Base-by-base conservation (phyloP, 2,113 vertebrate genomes). In the Empidonax alnorum region DNA sequence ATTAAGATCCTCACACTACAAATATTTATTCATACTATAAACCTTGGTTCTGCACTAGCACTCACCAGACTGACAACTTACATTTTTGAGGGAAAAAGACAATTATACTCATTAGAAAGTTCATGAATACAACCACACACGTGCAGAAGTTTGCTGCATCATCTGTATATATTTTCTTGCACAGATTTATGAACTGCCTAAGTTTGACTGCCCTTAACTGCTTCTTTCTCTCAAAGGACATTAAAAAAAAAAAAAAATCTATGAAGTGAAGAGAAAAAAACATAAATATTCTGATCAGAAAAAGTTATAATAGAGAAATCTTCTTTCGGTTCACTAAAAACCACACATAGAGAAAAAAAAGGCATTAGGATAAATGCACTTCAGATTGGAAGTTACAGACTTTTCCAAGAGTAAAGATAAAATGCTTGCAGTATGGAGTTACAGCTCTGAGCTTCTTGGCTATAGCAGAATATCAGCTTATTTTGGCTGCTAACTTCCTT, bases 401-500 rank as follows among this genome's bases (percentile, higher is more conserved):
- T 93, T 86, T 22, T 72, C 85, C 3, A 1, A 55, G 31, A 87
- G 18, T 31, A 55, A 81, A 89, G 89, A 91, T 59, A 74, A 86
- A 92, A 90, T 17, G 35, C 37, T 66, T 69, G 46, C 12, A 23
- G 46, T 69, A 41, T 33, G 39, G 42, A 90, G n/a, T 88, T 92
- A 92, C 27, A 71, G 52, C 30, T 61, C 49, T 2, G 5, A 59
- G 39, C 37, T 90, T 73, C 50, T 65, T 66, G 63, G 71, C 80
- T 74, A 30, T 30, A 90, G 30, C 1, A 65, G 22, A 73, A 18
- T 56, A 87, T 56, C 50, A 93, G 81, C 68, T 94, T 95, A 65
- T 93, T 95, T 89, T 90, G 83, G 88, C 92, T 72, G 44, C 82
- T 87, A 31, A 47, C 41, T 46, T 61, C 52, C 61, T 88, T 56